Conservation (phyloP, 2,797 vertebrate species). For the Erethizon dorsatum region DNA sequence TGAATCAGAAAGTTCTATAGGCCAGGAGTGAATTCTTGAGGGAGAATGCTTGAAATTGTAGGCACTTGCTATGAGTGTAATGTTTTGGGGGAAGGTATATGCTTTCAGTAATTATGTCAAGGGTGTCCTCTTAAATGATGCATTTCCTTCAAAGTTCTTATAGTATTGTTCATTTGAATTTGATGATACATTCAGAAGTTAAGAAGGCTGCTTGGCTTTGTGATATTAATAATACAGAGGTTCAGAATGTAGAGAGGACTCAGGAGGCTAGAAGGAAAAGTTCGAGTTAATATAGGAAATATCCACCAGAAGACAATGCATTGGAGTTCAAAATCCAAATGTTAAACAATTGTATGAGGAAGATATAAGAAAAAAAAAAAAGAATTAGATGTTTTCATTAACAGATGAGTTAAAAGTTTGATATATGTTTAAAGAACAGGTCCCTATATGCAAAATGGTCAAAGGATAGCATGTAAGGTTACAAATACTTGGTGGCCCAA, state of each 20-base stretch:
- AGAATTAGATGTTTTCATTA: neutral
- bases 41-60: neutral
- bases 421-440: neutral
- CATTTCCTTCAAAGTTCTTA: neutral
- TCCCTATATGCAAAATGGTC: neutral
- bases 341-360: neutral
- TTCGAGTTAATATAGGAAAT: neutral
- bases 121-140: neutral
- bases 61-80: neutral
- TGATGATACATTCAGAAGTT: neutral
- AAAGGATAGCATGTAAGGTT: neutral
- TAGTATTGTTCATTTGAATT: slow-evolving; percentile 20
- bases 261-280: neutral
- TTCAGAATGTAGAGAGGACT: neutral
- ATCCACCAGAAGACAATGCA: neutral
- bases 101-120: slow-evolving; percentile 28
- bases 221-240: neutral
- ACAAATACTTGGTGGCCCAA: neutral
- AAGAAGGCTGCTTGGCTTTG: slow-evolving; percentile 13
- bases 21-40: neutral
- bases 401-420: neutral
- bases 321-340: neutral
- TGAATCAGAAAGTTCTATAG: neutral
- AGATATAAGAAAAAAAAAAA: neutral
- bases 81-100: neutral